A percentile compares a stretch with the other conserved stretches of the same genome.
phyloP scores from a whole-genome alignment of 2,113 vertebrate species.

The Noturus placidus region DNA sequence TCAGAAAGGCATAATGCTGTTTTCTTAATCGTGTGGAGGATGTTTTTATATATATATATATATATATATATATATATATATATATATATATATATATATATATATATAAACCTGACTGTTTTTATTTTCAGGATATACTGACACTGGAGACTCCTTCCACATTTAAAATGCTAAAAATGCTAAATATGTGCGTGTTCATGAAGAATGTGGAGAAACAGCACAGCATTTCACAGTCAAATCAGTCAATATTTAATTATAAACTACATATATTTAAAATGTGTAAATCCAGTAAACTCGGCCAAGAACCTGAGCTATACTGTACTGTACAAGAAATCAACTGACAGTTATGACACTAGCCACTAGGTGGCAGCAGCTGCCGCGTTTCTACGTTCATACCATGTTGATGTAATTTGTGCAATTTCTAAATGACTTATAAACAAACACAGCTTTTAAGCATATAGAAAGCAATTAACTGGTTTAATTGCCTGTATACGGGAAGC shows the following conservation, averaged over 20 bases:
- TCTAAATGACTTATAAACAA: neutral
- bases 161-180: neutral
- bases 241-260: neutral
- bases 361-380: constrained; percentile 26
- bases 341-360: neutral
- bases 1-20: too few species aligned
- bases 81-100: too few species aligned
- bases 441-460: neutral
- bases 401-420: neutral
- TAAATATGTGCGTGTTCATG: neutral
- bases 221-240: neutral
- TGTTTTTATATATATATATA: too few species aligned
- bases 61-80: too few species aligned
- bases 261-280: neutral
- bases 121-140: neutral
- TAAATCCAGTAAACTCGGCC: neutral
- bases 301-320: neutral
- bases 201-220: neutral
- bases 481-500: neutral
- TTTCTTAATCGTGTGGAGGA: too few species aligned
- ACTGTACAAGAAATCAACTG: neutral
- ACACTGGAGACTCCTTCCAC: neutral
- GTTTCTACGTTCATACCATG: neutral
- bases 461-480: neutral
- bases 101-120: too few species aligned